A percentile compares a stretch with the other conserved stretches of the same genome.
These are phyloP conservation scores for Andrena minutula DNA, from an alignment of 2,888 invertebrate genomes.

Conservation along the genomic window DNA sequence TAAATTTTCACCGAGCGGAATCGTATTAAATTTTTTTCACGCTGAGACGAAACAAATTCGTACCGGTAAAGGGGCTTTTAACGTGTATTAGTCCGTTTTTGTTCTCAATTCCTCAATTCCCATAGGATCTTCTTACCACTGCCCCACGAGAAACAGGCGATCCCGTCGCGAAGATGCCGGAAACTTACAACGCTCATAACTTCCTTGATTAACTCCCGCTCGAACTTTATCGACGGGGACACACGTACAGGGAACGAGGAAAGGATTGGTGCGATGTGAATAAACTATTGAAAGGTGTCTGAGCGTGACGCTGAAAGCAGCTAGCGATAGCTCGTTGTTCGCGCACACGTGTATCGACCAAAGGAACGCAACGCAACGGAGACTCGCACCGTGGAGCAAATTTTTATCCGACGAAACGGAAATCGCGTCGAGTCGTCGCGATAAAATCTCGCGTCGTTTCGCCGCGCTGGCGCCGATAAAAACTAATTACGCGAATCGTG, in stretches of 20 bases:
- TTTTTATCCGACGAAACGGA: constrained; percentile 13
- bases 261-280: not conserved
- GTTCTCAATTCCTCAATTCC: not conserved
- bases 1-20: too few relatives aligned
- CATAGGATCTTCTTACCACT: constrained; percentile 12
- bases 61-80: too few relatives aligned
- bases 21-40: too few relatives aligned
- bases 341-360: not conserved
- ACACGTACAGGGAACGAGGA: not conserved
- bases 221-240: constrained; percentile 23
- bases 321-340: constrained; percentile 3
- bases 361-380: not conserved
- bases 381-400: constrained; percentile 1
- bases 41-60: too few relatives aligned
- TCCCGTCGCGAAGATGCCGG: not conserved
- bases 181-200: constrained; percentile 25
- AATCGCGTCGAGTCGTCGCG: constrained; percentile 11
- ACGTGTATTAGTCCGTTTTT: too few relatives aligned
- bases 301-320: constrained; percentile 29
- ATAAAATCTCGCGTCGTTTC: constrained; percentile 16
- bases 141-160: constrained; percentile 12
- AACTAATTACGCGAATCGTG: constrained; percentile 16
- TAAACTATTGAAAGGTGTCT: not conserved
- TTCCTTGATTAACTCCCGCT: constrained; percentile 34
- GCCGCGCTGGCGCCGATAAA: not conserved